Percentiles rank a stretch among this genome's conserved stretches.
Evolutionary conservation across 2,113 vertebrate species (phyloP).

Genomic region (Archilochus colubris): DNA sequence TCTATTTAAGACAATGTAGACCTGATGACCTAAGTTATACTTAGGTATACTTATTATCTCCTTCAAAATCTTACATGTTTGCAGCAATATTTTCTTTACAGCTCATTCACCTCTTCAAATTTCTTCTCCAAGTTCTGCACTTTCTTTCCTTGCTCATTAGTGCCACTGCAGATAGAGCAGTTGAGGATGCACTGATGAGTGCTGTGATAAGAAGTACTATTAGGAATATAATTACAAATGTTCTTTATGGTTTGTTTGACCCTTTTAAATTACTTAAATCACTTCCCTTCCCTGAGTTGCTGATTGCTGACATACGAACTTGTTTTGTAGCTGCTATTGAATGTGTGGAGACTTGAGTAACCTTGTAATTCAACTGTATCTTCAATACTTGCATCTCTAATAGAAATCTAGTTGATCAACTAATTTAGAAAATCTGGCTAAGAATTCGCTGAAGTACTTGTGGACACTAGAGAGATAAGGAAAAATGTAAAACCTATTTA

Average conservation of each 20-base stretch:
- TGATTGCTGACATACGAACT: neutral
- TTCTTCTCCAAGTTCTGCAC: neutral
- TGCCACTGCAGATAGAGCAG: neutral
- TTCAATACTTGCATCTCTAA: neutral
- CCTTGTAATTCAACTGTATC: neutral
- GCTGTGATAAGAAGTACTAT: neutral
- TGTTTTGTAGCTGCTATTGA: neutral
- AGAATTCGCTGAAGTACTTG: neutral
- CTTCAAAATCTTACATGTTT: neutral
- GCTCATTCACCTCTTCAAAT: neutral
- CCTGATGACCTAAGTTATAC: neutral
- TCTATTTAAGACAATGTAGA: neutral
- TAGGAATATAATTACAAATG: neutral
- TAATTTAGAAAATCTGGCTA: neutral
- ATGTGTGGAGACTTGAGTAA: neutral
- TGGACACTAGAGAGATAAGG: neutral
- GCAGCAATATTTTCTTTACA: neutral
- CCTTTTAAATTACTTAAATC: slow-evolving; percentile 14
- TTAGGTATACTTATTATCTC: neutral
- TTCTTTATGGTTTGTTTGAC: slow-evolving; percentile 31
- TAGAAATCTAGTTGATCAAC: slow-evolving; percentile 17
- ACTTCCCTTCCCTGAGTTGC: neutral
- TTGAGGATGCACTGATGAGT: neutral
- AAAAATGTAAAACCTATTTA: neutral
- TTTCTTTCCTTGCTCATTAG: neutral